These are phyloP conservation scores for Bruchidius siliquastri DNA, from an alignment of 2,888 invertebrate species.

Conservation along the genomic window DNA sequence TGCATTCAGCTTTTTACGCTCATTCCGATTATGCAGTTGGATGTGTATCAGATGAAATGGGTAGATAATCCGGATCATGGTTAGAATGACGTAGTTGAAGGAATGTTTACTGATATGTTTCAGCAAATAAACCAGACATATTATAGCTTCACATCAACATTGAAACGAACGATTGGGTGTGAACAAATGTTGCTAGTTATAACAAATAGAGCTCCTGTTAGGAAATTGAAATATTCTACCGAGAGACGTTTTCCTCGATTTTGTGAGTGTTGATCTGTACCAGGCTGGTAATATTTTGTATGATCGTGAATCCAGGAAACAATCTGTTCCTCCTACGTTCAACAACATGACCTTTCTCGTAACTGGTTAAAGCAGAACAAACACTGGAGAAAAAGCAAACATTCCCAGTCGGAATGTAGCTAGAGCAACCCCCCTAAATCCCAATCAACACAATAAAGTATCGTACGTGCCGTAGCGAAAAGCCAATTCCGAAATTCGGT, in stretches of 20 bases:
- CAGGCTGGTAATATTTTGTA: too few species aligned
- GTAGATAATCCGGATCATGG: neutral
- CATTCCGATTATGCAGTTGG: neutral
- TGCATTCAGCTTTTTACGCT: neutral
- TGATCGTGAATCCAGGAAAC: too few species aligned
- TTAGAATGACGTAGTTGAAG: neutral
- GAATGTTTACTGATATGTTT: neutral
- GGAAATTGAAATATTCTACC: too few species aligned
- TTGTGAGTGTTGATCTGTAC: too few species aligned
- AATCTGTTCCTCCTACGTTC: neutral
- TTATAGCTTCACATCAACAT: neutral
- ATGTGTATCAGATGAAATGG: neutral
- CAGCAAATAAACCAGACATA: neutral
- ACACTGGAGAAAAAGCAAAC: neutral
- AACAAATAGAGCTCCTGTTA: too few species aligned
- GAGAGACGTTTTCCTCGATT: too few species aligned
- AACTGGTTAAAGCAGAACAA: neutral
- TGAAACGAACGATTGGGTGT: too few species aligned
- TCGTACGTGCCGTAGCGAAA: neutral
- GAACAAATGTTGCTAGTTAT: too few species aligned
- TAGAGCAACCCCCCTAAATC: neutral
- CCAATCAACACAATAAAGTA: neutral
- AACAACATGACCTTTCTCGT: neutral
- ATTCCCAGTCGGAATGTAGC: neutral
- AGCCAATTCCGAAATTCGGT: neutral